Evolutionary conservation across 2,797 vertebrate genomes (phyloP), one percentile per base, ranked within the genome.

Genomic region (Syndactyla subalaris): DNA sequence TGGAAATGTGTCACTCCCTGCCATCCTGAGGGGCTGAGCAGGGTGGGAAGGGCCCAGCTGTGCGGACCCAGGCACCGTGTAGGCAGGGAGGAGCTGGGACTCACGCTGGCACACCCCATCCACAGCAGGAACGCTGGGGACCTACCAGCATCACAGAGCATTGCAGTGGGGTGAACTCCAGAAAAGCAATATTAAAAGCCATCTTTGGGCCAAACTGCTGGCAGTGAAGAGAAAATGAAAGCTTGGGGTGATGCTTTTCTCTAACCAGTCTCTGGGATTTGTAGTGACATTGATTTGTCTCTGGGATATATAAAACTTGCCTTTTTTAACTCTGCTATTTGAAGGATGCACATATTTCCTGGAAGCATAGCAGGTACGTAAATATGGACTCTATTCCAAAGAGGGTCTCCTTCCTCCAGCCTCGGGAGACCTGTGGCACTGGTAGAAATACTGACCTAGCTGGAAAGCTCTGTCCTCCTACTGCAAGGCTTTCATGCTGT

Each of bases 401-500:
- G 52, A 36, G 10, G 14, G 4, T 43, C 13, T 62, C 27, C 14
- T 59, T 87, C 39, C 39, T 57, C 9, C 51, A 48, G 20, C 26
- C 34, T 52, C 61, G 52, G 91, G 41, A 54, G 30, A 4, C 16
- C 34, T 14, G 39, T 22, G 46, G 46, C 41, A 32, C 32, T 30
- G 72, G 21, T 1, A 58, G 68, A 30, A 75, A 43, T 3, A 43
- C 46, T n/a, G 32, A 7, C 46, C 68, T 62, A 18, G 58, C 52
- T 75, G 82, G 36, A 24, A 46, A 83, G 32, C 32, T 68, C 62
- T 38, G 46, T 72, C n/a, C 43, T 77, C 9, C 54, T 29, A 9
- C 0, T 0, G 39, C 0, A 6, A 43, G 61, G 38, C 62, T 78
- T 61, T 65, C 17, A 4, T 0, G 0, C 58, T 46, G 80, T 3